A percentile compares a stretch with the other conserved stretches of the same genome.
phyloP scores from a whole-genome alignment of 2,888 invertebrate genomes.

The Phania funesta region DNA sequence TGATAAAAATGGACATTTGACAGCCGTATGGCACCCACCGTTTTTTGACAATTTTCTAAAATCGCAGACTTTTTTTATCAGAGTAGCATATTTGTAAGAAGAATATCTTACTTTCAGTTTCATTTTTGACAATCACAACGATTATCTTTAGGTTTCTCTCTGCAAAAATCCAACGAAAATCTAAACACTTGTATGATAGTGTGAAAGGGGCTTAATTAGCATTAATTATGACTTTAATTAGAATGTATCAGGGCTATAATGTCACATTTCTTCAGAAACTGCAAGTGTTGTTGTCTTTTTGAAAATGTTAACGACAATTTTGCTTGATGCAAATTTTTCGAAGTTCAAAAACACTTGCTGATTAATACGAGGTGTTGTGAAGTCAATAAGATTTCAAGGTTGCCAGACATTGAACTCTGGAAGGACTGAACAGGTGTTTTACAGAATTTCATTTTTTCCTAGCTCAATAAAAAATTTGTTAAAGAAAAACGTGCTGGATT shows the following conservation, averaged over 20 bases:
- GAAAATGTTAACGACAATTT: not conserved
- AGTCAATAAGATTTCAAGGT: slow-evolving; percentile 12
- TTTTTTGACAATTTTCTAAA: no score
- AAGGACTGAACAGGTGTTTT: not conserved
- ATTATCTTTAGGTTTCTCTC: no score
- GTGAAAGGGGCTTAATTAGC: slow-evolving; percentile 62
- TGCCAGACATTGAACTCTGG: slow-evolving; percentile 15
- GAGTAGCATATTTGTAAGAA: no score
- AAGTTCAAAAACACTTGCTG: not conserved
- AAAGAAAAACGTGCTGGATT: no score
- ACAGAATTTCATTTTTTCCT: no score
- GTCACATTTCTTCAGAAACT: slow-evolving; percentile 28
- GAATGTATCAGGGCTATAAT: slow-evolving; percentile 60
- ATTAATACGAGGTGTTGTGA: not conserved
- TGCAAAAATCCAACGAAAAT: no score
- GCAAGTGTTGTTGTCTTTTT: not conserved
- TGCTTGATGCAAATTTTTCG: not conserved
- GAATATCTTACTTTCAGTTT: no score
- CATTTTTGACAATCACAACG: no score
- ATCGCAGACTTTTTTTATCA: no score
- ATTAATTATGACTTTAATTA: slow-evolving; percentile 55
- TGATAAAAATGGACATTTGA: no score
- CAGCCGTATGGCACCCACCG: no score
- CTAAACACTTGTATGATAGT: not conserved
- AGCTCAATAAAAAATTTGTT: no score